Evolutionary conservation across 2,888 invertebrate genomes (phyloP), one percentile per base, ranked within the genome.

Genomic region (Amphipyra berbera): DNA sequence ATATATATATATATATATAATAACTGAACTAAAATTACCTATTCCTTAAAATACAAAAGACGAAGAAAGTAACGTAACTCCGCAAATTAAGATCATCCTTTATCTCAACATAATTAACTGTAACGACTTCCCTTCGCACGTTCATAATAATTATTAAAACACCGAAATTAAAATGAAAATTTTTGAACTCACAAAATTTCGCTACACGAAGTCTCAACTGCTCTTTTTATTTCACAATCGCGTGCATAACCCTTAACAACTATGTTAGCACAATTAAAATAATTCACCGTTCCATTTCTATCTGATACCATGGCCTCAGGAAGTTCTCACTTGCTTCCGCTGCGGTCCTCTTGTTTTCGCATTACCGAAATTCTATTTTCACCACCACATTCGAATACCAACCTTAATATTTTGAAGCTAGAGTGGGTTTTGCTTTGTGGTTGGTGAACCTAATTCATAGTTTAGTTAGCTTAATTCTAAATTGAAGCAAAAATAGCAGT

Each of bases 311-410:
- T 66, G 47, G 61, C 71, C 63, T 54, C 78, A 78, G 82, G 82
- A 82, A 80, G 76, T 81, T 73, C 78, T 79, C 77, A 73, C 77
- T 75, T 66, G 70, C 79, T 79, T 82, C 81, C 79, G 79, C 41
- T 52, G 61, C 70, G 70, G 72, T 82, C 67, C 78, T 70, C 73
- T 79, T 82, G 82, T 82, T 82, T 81, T 61, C 71, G 70, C 77
- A 82, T 83, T 82, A 80, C 70, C 72, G 55, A 82, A 82, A 68
- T 77, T 67, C 65, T 60, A 70, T 72, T 78, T 63, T 46, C 12
- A 2, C 7, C 0, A 1, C 0, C 6, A 1, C 55, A 60, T 0
- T 15, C 5, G 2, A 74, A 61, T 60, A 41, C 8, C 12, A 30
- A 61, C 65, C 48, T 37, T 58, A 52, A 6, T 0, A 0, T 1